These are phyloP conservation scores for Tetrao urogallus DNA, from an alignment of 2,113 vertebrate species.

Conservation along the genomic window DNA sequence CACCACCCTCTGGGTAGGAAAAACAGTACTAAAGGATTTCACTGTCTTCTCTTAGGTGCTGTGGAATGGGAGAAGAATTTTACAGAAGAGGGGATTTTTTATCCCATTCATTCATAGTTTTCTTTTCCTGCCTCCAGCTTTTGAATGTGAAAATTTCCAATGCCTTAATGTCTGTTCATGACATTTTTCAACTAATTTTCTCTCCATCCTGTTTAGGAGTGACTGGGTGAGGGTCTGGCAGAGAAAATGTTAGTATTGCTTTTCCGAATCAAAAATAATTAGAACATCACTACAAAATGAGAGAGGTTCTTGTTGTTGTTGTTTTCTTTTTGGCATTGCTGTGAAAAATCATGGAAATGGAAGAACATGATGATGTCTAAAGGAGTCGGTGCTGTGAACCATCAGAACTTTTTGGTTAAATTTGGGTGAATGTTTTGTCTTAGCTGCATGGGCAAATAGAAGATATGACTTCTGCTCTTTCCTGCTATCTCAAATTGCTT, in stretches of 20 bases:
- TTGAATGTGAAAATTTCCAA: background rate
- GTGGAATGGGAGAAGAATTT: background rate
- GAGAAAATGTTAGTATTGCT: background rate
- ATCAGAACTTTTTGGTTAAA: background rate
- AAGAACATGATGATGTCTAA: background rate
- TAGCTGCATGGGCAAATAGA: background rate
- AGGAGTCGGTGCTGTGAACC: background rate
- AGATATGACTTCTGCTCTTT: background rate
- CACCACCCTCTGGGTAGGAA: background rate
- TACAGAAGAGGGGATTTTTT: background rate
- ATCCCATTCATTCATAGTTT: background rate
- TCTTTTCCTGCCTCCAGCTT: background rate
- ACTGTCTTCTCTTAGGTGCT: background rate
- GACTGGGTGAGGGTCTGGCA: background rate
- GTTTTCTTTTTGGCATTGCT: background rate
- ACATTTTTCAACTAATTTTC: background rate
- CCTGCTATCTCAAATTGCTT: background rate
- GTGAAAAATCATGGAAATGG: background rate
- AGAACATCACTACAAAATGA: background rate
- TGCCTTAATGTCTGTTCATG: background rate
- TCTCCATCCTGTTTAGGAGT: background rate
- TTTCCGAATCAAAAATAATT: background rate
- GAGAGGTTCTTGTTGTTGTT: background rate
- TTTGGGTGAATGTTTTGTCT: background rate
- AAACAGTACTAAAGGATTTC: background rate